Conservation (phyloP, 2,888 invertebrate species). For the Keiferia lycopersicella region DNA sequence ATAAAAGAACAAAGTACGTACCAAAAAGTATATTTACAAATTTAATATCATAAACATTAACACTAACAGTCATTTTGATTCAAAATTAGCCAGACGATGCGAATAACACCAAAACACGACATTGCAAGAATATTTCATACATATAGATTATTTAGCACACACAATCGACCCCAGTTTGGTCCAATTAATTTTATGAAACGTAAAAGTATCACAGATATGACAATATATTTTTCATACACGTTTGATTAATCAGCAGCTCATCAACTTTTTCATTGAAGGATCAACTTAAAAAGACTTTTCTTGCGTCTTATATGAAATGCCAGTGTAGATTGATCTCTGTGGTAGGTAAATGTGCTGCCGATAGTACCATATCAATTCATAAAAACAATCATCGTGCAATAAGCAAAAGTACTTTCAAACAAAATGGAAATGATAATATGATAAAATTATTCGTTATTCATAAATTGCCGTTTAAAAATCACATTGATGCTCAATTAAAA, state of each 20-base stretch:
- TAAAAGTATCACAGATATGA: conserved; percentile 9
- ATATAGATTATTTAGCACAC: conserved; percentile 11
- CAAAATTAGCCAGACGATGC: conserved; percentile 16
- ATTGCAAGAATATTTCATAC: conserved; percentile 9
- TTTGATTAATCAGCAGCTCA: too few relatives aligned
- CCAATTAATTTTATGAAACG: conserved; percentile 4
- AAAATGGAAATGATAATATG: not conserved
- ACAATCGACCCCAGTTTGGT: conserved; percentile 3
- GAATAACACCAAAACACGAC: conserved; percentile 3
- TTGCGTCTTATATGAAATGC: too few relatives aligned
- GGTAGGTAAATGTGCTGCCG: too few relatives aligned
- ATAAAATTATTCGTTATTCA: not conserved
- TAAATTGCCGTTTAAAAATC: not conserved
- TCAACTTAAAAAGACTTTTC: too few relatives aligned
- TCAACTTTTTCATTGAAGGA: too few relatives aligned
- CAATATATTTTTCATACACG: not conserved
- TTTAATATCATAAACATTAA: conserved; percentile 29
- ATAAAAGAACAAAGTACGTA: not conserved
- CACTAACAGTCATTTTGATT: conserved; percentile 35
- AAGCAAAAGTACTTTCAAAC: not conserved
- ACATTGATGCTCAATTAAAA: not conserved
- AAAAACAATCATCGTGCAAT: not conserved
- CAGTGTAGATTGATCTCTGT: too few relatives aligned
- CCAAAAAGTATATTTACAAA: conserved; percentile 32
- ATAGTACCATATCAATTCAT: too few relatives aligned